Base-by-base conservation (phyloP, 2,888 invertebrate genomes). In the Perizoma flavofasciatum region DNA sequence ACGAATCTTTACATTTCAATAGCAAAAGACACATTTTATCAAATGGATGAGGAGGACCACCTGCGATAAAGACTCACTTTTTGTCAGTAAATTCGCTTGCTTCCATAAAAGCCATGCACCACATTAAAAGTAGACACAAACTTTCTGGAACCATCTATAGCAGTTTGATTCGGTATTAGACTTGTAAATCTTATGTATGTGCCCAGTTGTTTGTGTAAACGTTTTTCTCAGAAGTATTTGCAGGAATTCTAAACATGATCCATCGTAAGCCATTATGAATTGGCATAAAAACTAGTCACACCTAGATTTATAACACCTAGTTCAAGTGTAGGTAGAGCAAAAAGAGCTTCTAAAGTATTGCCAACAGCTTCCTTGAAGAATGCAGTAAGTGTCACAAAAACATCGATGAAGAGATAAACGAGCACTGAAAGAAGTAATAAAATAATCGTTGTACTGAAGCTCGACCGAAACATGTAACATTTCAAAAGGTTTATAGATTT, bases 261-360 rank as follows among this genome's bases (percentile, higher is more conserved):
- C 75, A 74, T 69, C 70, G 73, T 70, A 74, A 73, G 69, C 61
- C 56, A 55, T 66, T 61, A 67, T 70, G 63, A 67, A 69, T 73
- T 70, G 55, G 60, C 61, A 77, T 72, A 85, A 87, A 84, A 87
- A 85, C 76, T 59, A 55, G 76, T 69, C 70, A 71, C 80, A 69
- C 79, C 80, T 73, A 75, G 70, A 70, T 74, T 71, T 72, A 75
- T 72, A 69, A 77, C 78, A 78, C 74, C n/a, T n/a, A 77, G 73
- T 77, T 74, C 72, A 65, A 70, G 65, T 67, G 61, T 68, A 61
- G 61, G 59, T 47, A 44, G 33, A 11, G 71, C 67, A 82, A 82
- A 83, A 84, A 80, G 22, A 3, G 22, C 22, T 70, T 68, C 43
- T 68, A 65, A 72, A 72, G 61, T 66, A 73, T 70, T 70, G 63